Conservation (phyloP, 1,140 invertebrate species). For the Ceratina australensis region DNA sequence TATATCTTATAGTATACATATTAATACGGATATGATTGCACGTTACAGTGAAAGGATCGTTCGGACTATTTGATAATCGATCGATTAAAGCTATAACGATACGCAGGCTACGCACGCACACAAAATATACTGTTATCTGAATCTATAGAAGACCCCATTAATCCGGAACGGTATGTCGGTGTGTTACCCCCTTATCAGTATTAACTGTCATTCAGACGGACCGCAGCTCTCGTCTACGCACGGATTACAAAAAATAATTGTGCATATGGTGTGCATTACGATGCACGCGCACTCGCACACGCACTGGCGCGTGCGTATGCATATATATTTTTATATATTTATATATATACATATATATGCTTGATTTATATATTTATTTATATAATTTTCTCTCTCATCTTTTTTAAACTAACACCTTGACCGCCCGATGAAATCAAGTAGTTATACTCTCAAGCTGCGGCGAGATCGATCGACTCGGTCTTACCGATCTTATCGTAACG, state of each 20-base stretch:
- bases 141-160: conserved; percentile 45
- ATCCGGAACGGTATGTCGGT: conserved; percentile 25
- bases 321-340: not conserved
- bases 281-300: not conserved
- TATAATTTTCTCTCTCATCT: conserved; percentile 38
- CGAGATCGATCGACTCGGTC: conserved; percentile 16
- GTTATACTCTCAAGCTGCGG: conserved; percentile 22
- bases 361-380: conserved; percentile 34
- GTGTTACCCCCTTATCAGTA: conserved; percentile 36
- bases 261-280: conserved; percentile 45
- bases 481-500: conserved; percentile 54
- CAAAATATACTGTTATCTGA: conserved; percentile 60
- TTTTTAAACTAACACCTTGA: conserved; percentile 46
- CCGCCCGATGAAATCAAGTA: conserved; percentile 28
- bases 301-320: not conserved
- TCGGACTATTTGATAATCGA: conserved; percentile 47
- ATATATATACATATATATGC: not conserved
- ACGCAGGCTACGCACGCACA: conserved; percentile 59
- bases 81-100: conserved; percentile 56
- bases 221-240: conserved; percentile 26
- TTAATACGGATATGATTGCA: conserved; percentile 72
- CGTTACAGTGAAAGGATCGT: conserved; percentile 67
- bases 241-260: conserved; percentile 76
- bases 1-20: conserved; percentile 69
- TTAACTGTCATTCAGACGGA: conserved; percentile 21